Conservation (phyloP, 2,113 vertebrate species). For the Leuciscus idus region DNA sequence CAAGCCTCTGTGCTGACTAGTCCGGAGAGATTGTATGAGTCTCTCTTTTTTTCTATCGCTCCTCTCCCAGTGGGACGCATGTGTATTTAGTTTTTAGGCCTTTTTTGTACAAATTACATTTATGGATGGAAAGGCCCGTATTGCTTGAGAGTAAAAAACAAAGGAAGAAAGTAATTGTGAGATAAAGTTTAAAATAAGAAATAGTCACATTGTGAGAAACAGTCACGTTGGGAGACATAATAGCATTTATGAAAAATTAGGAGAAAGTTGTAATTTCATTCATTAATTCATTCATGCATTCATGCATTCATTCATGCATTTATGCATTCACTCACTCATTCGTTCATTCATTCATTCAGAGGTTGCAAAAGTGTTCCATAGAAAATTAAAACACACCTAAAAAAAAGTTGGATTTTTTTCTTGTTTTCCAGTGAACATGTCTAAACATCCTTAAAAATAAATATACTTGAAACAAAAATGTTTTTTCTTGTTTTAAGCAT, state of each 20-base stretch:
- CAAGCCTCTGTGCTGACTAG: neutral
- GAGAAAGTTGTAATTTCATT: too few relatives aligned
- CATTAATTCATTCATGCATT: too few relatives aligned
- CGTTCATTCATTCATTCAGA: too few relatives aligned
- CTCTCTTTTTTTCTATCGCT: neutral
- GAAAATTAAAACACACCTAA: too few relatives aligned
- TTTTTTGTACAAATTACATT: neutral
- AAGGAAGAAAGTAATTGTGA: neutral
- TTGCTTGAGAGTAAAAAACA: too few relatives aligned
- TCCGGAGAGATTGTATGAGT: neutral
- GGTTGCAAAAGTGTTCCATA: neutral
- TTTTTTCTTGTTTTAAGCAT: neutral
- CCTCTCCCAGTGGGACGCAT: conserved; percentile 13
- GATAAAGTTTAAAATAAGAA: neutral
- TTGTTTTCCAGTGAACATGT: neutral
- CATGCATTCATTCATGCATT: too few relatives aligned
- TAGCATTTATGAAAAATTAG: neutral
- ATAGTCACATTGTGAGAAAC: neutral
- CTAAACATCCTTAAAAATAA: neutral
- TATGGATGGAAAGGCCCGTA: too few relatives aligned
- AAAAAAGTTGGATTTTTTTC: neutral
- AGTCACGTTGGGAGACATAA: neutral
- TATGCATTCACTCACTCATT: rapidly evolving
- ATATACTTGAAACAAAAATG: too few relatives aligned
- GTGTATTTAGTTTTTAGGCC: neutral